A percentile compares a stretch with the other conserved stretches of the same genome.
Evolutionary conservation across 2,888 invertebrate genomes (phyloP).

Genomic region (Anthophora plumipes): DNA sequence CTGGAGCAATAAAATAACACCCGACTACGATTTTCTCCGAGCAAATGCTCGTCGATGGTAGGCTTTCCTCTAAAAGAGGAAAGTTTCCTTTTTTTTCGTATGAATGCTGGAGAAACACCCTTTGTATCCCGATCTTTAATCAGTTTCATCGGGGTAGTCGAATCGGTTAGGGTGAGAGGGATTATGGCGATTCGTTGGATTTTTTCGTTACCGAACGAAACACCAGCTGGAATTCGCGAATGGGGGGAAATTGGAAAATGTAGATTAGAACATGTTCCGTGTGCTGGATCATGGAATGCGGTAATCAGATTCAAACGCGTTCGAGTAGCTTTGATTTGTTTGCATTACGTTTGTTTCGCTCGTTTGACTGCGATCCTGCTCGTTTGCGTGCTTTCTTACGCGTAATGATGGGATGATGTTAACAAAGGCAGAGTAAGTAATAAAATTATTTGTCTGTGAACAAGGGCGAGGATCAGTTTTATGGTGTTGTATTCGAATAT

Average conservation of each 20-base stretch:
- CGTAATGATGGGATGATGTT: not conserved
- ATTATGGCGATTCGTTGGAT: conserved; percentile 65
- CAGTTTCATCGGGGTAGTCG: conserved; percentile 58
- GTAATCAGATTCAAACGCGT: conserved; percentile 42
- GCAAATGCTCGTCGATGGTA: conserved; percentile 57
- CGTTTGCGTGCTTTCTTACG: not conserved
- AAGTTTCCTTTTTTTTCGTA: conserved; percentile 56
- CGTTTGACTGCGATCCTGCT: conserved; percentile 1
- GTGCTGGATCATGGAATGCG: conserved; percentile 56
- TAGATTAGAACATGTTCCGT: conserved; percentile 68
- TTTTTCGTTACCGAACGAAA: conserved; percentile 59
- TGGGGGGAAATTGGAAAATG: conserved; percentile 68
- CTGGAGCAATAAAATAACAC: conserved; percentile 79
- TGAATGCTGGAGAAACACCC: conserved; percentile 26
- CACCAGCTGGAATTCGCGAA: conserved; percentile 21
- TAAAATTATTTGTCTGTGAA: not conserved
- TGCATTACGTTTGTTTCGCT: not conserved
- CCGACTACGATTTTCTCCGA: conserved; percentile 53
- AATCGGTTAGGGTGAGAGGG: conserved; percentile 37
- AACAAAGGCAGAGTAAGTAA: not conserved
- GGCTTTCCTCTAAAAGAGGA: conserved; percentile 38
- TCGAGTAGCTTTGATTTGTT: conserved; percentile 45
- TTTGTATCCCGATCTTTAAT: conserved; percentile 59
- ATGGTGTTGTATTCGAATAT: no score
- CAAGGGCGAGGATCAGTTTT: not conserved